These are phyloP conservation scores for Meloidogyne chitwoodi DNA, from an alignment of 1,140 invertebrate genomes.

Conservation along the genomic window DNA sequence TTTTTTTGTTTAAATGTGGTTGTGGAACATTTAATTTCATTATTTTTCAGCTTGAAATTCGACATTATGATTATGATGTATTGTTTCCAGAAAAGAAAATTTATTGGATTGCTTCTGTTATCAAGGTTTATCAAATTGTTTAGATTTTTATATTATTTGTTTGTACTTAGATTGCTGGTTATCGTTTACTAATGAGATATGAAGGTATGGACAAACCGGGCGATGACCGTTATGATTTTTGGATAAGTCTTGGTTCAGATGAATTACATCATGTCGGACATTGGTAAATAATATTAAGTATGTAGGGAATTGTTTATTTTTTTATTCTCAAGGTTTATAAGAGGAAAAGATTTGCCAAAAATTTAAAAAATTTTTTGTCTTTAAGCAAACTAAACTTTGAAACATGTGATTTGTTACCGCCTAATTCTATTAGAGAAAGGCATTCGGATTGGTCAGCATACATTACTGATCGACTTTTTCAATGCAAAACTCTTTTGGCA, in stretches of 20 bases:
- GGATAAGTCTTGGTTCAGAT: constrained; percentile 35
- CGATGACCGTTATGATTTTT: constrained; percentile 31
- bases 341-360: too few relatives aligned
- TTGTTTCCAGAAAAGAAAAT: constrained; percentile 17
- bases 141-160: neutral
- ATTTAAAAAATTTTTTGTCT: neutral
- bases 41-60: constrained; percentile 28
- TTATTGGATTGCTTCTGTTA: constrained; percentile 26
- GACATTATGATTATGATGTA: constrained; percentile 25
- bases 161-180: constrained; percentile 30
- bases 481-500: constrained; percentile 15
- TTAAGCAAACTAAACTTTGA: neutral
- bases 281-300: too few relatives aligned
- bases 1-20: neutral
- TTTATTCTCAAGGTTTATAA: too few relatives aligned
- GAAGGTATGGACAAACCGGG: constrained; percentile 18
- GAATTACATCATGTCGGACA: constrained; percentile 27
- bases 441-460: constrained; percentile 26
- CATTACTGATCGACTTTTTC: neutral
- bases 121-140: constrained; percentile 14
- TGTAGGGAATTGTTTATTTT: too few relatives aligned
- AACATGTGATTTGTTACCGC: constrained; percentile 22
- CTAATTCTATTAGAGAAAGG: constrained; percentile 21
- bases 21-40: neutral
- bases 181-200: constrained; percentile 25